Evolutionary conservation across 92 coral and sea anemone species (phyloP).

Genomic region (Epizoanthus ramosus): DNA sequence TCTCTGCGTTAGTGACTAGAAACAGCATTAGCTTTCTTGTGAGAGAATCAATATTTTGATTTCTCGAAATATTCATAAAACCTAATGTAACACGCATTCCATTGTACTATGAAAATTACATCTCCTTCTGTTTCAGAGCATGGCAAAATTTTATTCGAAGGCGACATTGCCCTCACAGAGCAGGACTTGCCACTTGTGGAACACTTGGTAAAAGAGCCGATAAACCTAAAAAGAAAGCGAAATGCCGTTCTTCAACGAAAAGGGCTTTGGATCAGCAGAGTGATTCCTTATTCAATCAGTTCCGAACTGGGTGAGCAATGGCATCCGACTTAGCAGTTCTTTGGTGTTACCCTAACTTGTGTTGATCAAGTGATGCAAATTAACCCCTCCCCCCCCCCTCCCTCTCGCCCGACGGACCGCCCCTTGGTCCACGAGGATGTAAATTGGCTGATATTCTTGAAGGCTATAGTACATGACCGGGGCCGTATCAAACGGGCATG

Average conservation of each 20-base stretch:
- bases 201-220: conserved; percentile 23
- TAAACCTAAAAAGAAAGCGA: conserved; percentile 19
- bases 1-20: too few relatives aligned
- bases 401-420: too few relatives aligned
- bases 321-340: neutral
- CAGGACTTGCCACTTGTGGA: conserved; percentile 29
- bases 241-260: conserved; percentile 23
- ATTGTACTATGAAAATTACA: neutral
- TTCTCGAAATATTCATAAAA: too few relatives aligned
- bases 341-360: neutral
- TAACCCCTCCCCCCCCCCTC: too few relatives aligned
- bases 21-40: too few relatives aligned
- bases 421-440: too few relatives aligned
- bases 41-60: too few relatives aligned
- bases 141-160: conserved; percentile 16
- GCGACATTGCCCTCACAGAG: conserved; percentile 4
- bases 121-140: neutral
- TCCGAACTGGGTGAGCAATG: conserved; percentile 12
- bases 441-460: too few relatives aligned
- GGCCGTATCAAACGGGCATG: too few relatives aligned
- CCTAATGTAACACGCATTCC: too few relatives aligned
- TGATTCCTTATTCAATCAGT: conserved; percentile 23
- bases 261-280: conserved; percentile 29
- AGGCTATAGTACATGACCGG: too few relatives aligned
- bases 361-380: too few relatives aligned